Conservation (phyloP, 1,140 invertebrate species). For the Aphidius gifuensis region DNA sequence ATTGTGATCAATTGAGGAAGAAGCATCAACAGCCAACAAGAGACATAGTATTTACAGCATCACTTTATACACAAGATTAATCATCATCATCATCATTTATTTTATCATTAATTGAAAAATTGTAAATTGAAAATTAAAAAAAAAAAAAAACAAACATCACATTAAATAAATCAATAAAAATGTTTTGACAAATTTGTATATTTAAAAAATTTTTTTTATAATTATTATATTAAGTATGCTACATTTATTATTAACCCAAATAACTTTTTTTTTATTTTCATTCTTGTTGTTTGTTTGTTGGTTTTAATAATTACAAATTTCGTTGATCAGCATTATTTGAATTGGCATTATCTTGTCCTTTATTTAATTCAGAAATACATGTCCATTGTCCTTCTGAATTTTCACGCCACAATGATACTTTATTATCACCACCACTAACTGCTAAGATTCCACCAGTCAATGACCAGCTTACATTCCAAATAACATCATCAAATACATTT, state of each 20-base stretch:
- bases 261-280: not conserved
- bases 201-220: too few species aligned
- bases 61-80: constrained; percentile 79
- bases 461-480: constrained; percentile 99
- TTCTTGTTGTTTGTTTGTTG: too few species aligned
- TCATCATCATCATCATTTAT: not conserved
- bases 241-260: not conserved
- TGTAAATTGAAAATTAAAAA: not conserved
- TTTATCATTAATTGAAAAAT: too few species aligned
- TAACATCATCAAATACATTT: constrained; percentile 93
- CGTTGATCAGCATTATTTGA: constrained; percentile 26
- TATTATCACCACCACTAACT: constrained; percentile 98
- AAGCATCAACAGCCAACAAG: constrained; percentile 89
- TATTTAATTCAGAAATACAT: constrained; percentile 87
- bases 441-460: constrained; percentile 95
- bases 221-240: too few species aligned
- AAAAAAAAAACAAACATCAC: constrained; percentile 14
- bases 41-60: constrained; percentile 97
- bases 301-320: too few species aligned
- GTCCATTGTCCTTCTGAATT: constrained; percentile 86
- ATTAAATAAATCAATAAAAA: not conserved
- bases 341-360: constrained; percentile 68
- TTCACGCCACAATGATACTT: constrained; percentile 93
- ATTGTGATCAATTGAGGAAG: constrained; percentile 59
- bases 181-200: too few species aligned